phyloP scores from a whole-genome alignment of 2,797 vertebrate species.

The Bovichtus variegatus region DNA sequence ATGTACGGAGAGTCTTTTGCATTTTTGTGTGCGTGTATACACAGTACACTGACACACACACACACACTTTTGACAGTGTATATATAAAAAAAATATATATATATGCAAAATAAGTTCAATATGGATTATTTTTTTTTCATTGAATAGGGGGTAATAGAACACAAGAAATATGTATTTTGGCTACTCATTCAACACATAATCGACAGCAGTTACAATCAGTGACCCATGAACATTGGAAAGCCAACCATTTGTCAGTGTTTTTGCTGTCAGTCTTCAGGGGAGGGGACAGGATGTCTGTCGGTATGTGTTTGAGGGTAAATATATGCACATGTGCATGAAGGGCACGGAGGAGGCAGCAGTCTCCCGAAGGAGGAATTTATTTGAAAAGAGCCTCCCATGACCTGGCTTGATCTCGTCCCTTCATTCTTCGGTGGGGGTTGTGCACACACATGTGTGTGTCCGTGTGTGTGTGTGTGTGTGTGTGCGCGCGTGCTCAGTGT shows the following conservation, averaged over 20 bases:
- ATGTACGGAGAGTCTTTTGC: not conserved
- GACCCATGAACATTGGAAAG: slow-evolving; percentile 29
- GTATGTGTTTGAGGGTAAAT: slow-evolving; percentile 29
- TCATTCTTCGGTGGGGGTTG: slow-evolving; percentile 53
- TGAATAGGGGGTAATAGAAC: not conserved
- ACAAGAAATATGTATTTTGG: not conserved
- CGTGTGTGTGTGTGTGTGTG: not conserved
- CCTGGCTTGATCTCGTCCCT: slow-evolving; percentile 70
- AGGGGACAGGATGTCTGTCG: slow-evolving; percentile 18
- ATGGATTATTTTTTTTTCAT: not conserved
- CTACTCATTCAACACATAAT: not conserved
- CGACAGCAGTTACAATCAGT: slow-evolving; percentile 19
- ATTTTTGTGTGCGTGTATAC: too few relatives aligned
- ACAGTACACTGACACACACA: too few relatives aligned
- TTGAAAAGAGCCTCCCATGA: slow-evolving; percentile 69
- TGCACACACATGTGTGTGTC: not conserved
- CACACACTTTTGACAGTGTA: too few relatives aligned
- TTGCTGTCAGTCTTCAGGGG: slow-evolving; percentile 25
- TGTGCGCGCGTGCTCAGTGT: slow-evolving; percentile 17
- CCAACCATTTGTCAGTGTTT: slow-evolving; percentile 36
- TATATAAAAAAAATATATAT: too few relatives aligned
- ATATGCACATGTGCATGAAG: slow-evolving; percentile 66
- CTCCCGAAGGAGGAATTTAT: slow-evolving; percentile 67
- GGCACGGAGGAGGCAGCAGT: slow-evolving; percentile 62
- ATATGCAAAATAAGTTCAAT: not conserved